Conservation (phyloP, 2,888 invertebrate species). For the Sminthurinus aureus region DNA sequence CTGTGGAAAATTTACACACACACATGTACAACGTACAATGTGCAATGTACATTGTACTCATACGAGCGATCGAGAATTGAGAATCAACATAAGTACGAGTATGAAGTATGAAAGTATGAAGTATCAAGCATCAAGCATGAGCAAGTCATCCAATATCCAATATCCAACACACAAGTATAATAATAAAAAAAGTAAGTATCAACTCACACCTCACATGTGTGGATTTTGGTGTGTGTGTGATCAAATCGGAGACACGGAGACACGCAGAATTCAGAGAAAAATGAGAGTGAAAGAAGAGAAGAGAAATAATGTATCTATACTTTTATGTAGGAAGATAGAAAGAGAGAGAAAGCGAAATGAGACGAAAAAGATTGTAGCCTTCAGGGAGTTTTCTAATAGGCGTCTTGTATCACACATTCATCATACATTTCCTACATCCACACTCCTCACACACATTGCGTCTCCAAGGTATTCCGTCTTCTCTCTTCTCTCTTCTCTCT, state of each 20-base stretch:
- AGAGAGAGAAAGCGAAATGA: constrained; percentile 37
- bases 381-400: constrained; percentile 49
- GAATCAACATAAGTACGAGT: background rate
- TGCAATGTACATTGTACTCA: no score
- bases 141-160: background rate
- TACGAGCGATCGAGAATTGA: no score
- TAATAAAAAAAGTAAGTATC: background rate
- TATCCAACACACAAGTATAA: no score
- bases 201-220: background rate
- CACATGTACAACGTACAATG: background rate
- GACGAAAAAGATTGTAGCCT: constrained; percentile 39
- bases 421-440: constrained; percentile 32
- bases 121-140: background rate
- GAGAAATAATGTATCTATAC: background rate
- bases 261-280: background rate
- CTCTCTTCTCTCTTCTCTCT: no score
- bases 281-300: background rate
- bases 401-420: constrained; percentile 51
- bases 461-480: constrained; percentile 29
- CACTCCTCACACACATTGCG: background rate
- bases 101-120: no score
- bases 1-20: background rate
- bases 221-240: no score
- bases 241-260: no score
- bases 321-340: constrained; percentile 14